Conservation (phyloP, 1,140 invertebrate genomes). For the Pogonomyrmex californicus region DNA sequence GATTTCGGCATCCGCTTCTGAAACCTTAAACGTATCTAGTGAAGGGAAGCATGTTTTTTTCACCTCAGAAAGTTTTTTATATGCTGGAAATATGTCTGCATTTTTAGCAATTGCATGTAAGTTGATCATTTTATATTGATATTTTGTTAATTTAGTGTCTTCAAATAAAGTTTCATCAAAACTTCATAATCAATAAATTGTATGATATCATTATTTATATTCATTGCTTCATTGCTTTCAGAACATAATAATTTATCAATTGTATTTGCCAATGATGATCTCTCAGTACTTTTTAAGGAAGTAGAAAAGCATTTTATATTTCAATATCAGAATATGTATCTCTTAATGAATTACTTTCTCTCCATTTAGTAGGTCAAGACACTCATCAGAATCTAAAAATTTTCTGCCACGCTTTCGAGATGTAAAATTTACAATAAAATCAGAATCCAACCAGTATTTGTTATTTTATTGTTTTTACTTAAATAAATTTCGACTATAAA, state of each 20-base stretch:
- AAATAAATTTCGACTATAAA: not conserved
- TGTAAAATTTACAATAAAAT: not conserved
- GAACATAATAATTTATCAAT: not conserved
- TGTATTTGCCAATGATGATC: not conserved
- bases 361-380: not conserved
- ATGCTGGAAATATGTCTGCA: not conserved
- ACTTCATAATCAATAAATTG: constrained; percentile 7
- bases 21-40: not conserved
- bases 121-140: not conserved
- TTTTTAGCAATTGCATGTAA: not conserved
- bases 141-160: constrained; percentile 11
- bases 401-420: constrained; percentile 9
- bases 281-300: not conserved
- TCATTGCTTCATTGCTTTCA: not conserved
- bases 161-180: constrained; percentile 1
- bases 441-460: not conserved
- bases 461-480: not conserved
- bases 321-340: constrained; percentile 4
- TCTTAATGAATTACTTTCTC: not conserved
- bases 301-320: not conserved
- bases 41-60: constrained; percentile 3
- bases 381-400: not conserved
- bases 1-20: not conserved
- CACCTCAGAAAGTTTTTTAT: not conserved
- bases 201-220: not conserved